phyloP scores from a whole-genome alignment of 2,888 invertebrate genomes.

The Himalopsyche anomala region DNA sequence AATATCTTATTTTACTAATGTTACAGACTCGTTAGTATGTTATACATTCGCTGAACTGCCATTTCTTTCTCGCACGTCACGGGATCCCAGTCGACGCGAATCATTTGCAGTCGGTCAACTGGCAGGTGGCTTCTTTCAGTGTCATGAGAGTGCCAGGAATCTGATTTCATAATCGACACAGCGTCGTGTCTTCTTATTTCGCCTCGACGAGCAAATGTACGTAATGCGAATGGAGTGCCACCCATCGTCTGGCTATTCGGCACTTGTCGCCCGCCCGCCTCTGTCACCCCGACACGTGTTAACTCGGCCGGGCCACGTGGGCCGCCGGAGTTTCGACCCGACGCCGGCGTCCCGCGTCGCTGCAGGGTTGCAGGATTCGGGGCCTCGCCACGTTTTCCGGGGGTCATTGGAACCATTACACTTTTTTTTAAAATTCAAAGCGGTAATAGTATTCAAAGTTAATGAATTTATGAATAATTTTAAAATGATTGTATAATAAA shows the following conservation, averaged over 20 bases:
- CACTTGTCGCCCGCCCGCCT: constrained; percentile 44
- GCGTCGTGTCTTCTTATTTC: constrained; percentile 27
- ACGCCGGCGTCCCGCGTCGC: constrained; percentile 41
- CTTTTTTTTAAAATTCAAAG: not conserved
- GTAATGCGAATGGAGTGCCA: constrained; percentile 29
- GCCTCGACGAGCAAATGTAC: not conserved
- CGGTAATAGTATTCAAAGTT: not conserved
- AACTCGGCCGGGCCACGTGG: constrained; percentile 65
- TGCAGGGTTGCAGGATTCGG: constrained; percentile 35
- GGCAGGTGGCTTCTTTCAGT: not conserved
- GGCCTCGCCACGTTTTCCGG: constrained; percentile 17
- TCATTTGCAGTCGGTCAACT: not conserved
- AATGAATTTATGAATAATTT: not conserved
- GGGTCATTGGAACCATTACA: constrained; percentile 39
- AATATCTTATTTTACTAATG: too few species aligned
- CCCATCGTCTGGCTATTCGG: constrained; percentile 18
- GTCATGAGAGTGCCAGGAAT: not conserved
- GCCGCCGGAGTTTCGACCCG: constrained; percentile 46
- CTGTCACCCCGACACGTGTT: constrained; percentile 58
- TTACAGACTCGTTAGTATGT: too few species aligned
- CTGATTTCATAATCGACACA: constrained; percentile 36
- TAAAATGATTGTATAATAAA: too few species aligned
- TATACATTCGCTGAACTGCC: too few species aligned
- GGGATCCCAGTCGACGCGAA: too few species aligned
- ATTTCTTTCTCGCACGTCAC: too few species aligned